Conservation (phyloP, 2,113 vertebrate genomes). For the Sturnus vulgaris region DNA sequence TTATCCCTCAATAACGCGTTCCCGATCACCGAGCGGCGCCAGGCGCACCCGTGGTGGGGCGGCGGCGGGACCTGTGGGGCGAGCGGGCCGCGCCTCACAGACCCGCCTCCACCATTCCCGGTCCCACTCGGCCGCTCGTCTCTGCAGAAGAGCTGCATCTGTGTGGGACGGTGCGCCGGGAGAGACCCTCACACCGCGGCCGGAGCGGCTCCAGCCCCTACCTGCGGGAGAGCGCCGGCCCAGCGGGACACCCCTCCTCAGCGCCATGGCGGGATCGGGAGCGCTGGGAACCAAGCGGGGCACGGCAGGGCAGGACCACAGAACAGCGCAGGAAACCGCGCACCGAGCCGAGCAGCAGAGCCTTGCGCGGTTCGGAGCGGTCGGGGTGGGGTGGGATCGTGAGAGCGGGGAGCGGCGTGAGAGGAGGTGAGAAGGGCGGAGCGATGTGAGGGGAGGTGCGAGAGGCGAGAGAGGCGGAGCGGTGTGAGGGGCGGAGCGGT, state of each 20-base stretch:
- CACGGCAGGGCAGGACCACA: too few species aligned
- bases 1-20: neutral
- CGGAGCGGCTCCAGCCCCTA: neutral
- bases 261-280: neutral
- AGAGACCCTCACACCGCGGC: neutral
- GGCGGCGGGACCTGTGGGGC: neutral
- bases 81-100: neutral
- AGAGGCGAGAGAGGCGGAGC: neutral
- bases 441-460: neutral
- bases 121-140: neutral
- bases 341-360: accelerated
- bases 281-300: neutral
- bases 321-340: neutral
- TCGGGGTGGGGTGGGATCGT: accelerated
- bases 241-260: neutral
- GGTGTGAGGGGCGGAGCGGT: too few species aligned
- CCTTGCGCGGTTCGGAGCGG: accelerated
- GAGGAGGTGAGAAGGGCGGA: too few species aligned
- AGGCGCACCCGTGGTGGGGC: neutral
- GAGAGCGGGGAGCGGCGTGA: neutral
- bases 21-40: neutral
- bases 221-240: neutral
- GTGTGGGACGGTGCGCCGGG: neutral
- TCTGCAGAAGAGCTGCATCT: neutral
- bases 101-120: neutral